These are phyloP conservation scores for Crenuchus spilurus DNA, from an alignment of 2,797 vertebrate species.

Conservation along the genomic window DNA sequence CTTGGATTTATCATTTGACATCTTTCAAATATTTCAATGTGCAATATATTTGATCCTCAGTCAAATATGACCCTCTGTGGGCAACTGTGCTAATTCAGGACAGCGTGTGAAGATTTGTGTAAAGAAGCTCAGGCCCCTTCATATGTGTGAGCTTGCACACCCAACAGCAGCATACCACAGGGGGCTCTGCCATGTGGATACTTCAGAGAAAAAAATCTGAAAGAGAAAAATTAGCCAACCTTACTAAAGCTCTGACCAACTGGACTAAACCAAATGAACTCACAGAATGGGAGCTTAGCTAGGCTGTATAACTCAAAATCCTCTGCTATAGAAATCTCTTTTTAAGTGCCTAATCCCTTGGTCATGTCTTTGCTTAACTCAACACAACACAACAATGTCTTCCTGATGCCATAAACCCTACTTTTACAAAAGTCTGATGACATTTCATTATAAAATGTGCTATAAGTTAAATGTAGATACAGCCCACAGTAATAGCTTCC, in stretches of 20 bases:
- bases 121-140: background rate
- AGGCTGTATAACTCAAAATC: background rate
- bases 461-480: background rate
- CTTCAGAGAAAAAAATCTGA: constrained; percentile 12
- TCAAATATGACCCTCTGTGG: background rate
- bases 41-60: too few relatives aligned
- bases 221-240: constrained; percentile 39
- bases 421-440: background rate
- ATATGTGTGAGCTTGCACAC: constrained; percentile 6
- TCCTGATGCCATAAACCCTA: background rate
- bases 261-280: constrained; percentile 14
- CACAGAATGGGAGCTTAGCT: constrained; percentile 2
- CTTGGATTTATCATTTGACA: too few relatives aligned
- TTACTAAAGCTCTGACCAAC: constrained; percentile 32
- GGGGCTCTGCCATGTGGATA: constrained; percentile 1
- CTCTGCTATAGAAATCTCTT: background rate
- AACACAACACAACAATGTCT: background rate
- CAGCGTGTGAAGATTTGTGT: background rate
- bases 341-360: background rate
- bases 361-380: background rate
- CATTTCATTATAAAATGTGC: background rate
- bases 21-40: too few relatives aligned
- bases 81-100: background rate
- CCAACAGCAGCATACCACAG: background rate
- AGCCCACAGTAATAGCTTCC: constrained; percentile 6